phyloP scores from a whole-genome alignment of 2,888 invertebrate species.

The Mactromeris polynyma region DNA sequence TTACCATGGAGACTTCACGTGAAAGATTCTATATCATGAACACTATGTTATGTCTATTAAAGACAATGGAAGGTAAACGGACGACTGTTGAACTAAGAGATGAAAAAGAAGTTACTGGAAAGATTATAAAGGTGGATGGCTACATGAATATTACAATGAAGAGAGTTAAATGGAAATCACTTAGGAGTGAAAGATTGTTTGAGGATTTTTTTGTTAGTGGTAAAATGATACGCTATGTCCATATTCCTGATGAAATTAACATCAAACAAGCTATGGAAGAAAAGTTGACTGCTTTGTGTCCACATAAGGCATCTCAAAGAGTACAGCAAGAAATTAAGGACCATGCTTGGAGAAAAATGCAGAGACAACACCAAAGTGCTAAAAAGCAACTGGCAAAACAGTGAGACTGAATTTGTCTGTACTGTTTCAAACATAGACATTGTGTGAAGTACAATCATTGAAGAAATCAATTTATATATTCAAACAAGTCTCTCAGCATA shows the following conservation, averaged over 20 bases:
- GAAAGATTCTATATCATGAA: constrained; percentile 77
- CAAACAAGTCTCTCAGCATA: too few relatives aligned
- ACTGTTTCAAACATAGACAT: too few relatives aligned
- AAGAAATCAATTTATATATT: too few relatives aligned
- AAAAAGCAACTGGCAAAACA: constrained; percentile 23
- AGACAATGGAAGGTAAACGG: constrained; percentile 77
- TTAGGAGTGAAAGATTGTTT: constrained; percentile 64
- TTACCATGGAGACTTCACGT: constrained; percentile 70
- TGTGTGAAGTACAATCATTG: too few relatives aligned
- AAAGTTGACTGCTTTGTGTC: constrained; percentile 40
- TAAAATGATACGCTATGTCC: constrained; percentile 83
- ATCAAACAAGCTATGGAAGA: constrained; percentile 78
- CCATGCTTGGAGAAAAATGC: constrained; percentile 61
- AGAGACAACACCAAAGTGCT: constrained; percentile 46
- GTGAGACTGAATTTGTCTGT: too few relatives aligned
- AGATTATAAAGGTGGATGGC: constrained; percentile 78
- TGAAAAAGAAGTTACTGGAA: constrained; percentile 78
- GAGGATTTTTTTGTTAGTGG: constrained; percentile 82
- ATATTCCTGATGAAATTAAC: constrained; percentile 85
- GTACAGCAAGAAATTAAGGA: constrained; percentile 54
- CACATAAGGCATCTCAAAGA: constrained; percentile 34
- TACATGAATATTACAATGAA: constrained; percentile 81
- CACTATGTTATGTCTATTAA: constrained; percentile 79
- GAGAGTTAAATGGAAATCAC: constrained; percentile 74
- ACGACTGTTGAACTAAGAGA: constrained; percentile 83